Base-by-base conservation (phyloP, 2,888 invertebrate species). In the Calliphora vomitoria region DNA sequence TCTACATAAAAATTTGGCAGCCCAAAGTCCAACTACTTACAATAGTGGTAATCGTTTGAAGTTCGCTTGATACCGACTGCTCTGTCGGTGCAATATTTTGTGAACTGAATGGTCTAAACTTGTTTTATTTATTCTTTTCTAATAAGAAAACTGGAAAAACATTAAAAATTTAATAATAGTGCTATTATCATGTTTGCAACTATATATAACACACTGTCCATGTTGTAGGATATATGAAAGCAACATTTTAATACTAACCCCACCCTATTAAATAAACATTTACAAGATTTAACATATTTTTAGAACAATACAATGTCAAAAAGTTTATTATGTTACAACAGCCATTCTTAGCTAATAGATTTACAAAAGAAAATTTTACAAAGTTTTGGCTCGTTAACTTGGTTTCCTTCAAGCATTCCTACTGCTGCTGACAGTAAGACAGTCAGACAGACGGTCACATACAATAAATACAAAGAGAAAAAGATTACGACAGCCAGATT, bases 341-440 rank as follows among this genome's bases (percentile, higher is more conserved):
- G 13, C 8, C 6, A 60, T 60, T 15, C 60, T 4, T 31, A 60
- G 31, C 11, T 60, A 60, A 31, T n/a, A 38, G 8, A 31, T 53
- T 41, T 20, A 72, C 20, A 72, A 69, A 69, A 69, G n/a, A 50
- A 8, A 41, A 20, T 72, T 41, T 41, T 15, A 25, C n/a, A 44
- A 75, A 50, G 35, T 75, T 53, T 76, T 55, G 41, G 13, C 10
- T 55, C n/a, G 25, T 68, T 25, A 66, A 55, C 25, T 66, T 78
- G 50, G 20, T 50, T 76, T 78, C 13, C 38, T 38, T 53, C n/a
- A 64, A 31, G 38, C 1, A 13, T 60, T n/a, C 11, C 8, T 25
- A 4, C 60, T 75, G 25, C 31, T 53, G 58, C 25, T 68, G 58
- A 58, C 66, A 44, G n/a, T 50, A 15, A 47, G 50, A 50, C 55